Base-by-base conservation (phyloP, 2,888 invertebrate species). In the Strigamia maritima region DNA sequence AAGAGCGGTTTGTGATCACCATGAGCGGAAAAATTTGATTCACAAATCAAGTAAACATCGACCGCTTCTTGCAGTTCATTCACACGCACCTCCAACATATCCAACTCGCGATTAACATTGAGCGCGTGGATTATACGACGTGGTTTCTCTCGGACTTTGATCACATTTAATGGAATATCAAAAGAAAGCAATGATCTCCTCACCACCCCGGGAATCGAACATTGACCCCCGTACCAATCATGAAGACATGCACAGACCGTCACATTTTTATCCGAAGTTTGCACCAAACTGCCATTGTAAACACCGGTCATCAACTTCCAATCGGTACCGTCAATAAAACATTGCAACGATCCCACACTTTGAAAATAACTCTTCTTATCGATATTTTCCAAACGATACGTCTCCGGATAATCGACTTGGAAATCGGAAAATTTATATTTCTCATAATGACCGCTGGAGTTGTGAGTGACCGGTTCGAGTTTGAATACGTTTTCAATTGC, bases 41-140 rank as follows among this genome's bases (percentile, higher is more conserved):
- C 85, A 0, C 83, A 81, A n/a, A 92, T 85, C 80, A 92, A 86
- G 85, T 91, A 91, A 80, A 90, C 88, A 84, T 92, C 92, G 4
- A 92, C 90, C 79, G 90, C 88, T 77, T 88, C 86, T 78, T 87
- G 85, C 19, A 91, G 86, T 83, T 91, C 90, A 82, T 89, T 88
- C 78, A 92, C 85, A 83, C 90, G 88, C 77, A 91, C 89, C 83
- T 91, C 75, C 12, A 75, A 75, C 75, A 75, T 75, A 16, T 75
- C 75, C 10, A 75, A 12, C 90, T 88, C 88, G 81, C 88, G 87
- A 80, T 89, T 87, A 80, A 89, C 85, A 81, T 87, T 86, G 80
- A 90, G 87, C 78, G 90, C 86, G 82, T 90, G 90, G 78, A 90
- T 87, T 14, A 91, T 85, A 79, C 90, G 87, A 79, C 90, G 85